Evolutionary conservation across 2,888 invertebrate genomes (phyloP).

Genomic region (Epinotia bilunana): DNA sequence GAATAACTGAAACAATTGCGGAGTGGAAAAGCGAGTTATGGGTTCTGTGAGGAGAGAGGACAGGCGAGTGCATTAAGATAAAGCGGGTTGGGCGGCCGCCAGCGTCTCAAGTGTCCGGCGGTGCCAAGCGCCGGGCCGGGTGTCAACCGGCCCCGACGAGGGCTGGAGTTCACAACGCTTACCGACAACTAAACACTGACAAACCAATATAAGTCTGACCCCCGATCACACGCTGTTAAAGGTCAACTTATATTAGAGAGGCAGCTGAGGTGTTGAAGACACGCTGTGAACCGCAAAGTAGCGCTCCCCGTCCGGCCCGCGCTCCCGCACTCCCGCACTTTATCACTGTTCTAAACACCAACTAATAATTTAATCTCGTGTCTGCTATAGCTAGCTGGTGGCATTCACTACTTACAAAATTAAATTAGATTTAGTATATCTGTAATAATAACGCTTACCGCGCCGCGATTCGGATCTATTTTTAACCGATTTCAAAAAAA

Average conservation of each 20-base stretch:
- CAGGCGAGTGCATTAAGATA: conserved; percentile 80
- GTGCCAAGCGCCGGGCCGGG: conserved; percentile 65
- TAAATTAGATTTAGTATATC: conserved; percentile 20
- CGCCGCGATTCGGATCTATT: background rate
- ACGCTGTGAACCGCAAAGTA: background rate
- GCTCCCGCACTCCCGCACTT: conserved; percentile 3
- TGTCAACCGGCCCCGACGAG: conserved; percentile 50
- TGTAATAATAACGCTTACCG: conserved; percentile 4
- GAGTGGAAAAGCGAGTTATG: conserved; percentile 74
- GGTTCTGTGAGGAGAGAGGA: conserved; percentile 68
- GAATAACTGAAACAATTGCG: conserved; percentile 68
- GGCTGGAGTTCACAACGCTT: conserved; percentile 39
- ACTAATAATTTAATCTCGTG: conserved; percentile 39
- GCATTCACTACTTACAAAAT: conserved; percentile 22
- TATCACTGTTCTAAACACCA: conserved; percentile 36
- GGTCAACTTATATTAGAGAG: background rate
- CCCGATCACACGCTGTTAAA: background rate
- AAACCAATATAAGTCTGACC: background rate
- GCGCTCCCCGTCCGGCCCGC: conserved; percentile 18
- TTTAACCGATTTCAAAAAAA: too few relatives aligned
- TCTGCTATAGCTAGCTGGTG: conserved; percentile 24
- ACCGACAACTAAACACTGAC: background rate
- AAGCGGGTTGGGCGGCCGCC: conserved; percentile 77
- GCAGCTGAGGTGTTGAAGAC: background rate
- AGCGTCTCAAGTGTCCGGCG: conserved; percentile 78